A percentile compares a stretch with the other conserved stretches of the same genome.
phyloP scores from a whole-genome alignment of 2,113 vertebrate species.

The Macrotus californicus region DNA sequence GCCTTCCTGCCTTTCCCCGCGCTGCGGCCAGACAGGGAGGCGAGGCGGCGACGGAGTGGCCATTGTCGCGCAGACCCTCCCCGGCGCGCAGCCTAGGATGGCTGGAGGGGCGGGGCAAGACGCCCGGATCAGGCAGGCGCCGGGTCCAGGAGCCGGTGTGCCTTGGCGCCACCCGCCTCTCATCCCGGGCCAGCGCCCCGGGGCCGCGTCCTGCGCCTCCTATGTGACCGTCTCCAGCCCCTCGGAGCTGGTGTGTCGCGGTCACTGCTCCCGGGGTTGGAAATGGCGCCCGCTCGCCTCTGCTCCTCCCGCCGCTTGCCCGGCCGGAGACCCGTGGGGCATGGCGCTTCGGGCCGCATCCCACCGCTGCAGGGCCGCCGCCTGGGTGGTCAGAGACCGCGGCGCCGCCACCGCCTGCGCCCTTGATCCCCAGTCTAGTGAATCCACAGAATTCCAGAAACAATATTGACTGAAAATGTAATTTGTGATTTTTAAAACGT shows the following conservation, averaged over 20 bases:
- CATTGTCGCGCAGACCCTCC: constrained; percentile 52
- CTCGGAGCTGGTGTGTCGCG: constrained; percentile 2
- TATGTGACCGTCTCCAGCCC: constrained; percentile 50
- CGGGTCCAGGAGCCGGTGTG: background rate
- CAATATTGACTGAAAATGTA: background rate
- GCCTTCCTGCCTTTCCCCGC: background rate
- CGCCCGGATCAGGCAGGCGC: background rate
- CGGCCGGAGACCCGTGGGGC: background rate
- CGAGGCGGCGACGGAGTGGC: background rate
- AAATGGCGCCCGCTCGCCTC: constrained; percentile 65
- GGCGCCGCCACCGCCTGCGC: background rate
- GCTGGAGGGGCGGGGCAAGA: background rate
- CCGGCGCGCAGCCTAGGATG: background rate
- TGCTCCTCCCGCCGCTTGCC: background rate
- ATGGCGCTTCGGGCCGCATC: background rate
- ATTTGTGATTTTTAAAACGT: background rate
- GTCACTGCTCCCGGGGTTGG: constrained; percentile 61
- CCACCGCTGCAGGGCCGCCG: background rate
- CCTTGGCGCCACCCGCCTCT: background rate
- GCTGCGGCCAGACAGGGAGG: background rate
- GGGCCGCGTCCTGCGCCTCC: background rate
- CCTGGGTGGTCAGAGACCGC: background rate
- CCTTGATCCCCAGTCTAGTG: background rate
- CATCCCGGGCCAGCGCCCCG: background rate
- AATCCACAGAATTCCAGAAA: background rate